A percentile compares a stretch with the other conserved stretches of the same genome.
Conservation (phyloP, 2,888 invertebrate genomes). For the Pristionchus entomophagus region DNA sequence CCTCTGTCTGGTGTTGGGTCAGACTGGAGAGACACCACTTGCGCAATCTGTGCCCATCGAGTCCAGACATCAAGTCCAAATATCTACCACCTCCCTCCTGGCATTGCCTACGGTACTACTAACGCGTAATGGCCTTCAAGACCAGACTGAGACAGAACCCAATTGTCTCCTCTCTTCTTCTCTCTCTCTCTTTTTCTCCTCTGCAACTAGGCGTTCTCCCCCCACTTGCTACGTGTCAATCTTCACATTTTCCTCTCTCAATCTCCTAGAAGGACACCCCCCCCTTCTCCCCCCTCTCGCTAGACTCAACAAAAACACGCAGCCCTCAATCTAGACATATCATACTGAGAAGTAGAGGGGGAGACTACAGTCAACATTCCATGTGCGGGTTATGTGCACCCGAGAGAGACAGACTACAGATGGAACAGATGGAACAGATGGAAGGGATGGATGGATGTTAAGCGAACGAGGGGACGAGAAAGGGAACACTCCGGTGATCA, state of each 20-base stretch:
- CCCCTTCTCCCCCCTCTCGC: neutral
- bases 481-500: neutral
- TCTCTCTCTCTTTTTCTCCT: neutral
- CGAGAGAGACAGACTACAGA: neutral
- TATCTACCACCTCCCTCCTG: too few relatives aligned
- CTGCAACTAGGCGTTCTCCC: too few relatives aligned
- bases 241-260: neutral
- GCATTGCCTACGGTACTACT: too few relatives aligned
- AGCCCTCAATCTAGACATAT: neutral
- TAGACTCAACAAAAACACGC: neutral
- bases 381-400: neutral
- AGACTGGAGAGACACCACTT: too few relatives aligned
- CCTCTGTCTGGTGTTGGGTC: too few relatives aligned
- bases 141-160: too few relatives aligned
- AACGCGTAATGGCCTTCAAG: too few relatives aligned
- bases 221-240: constrained; percentile 19
- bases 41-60: too few relatives aligned
- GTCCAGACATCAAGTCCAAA: too few relatives aligned
- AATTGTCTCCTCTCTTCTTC: neutral
- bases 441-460: neutral
- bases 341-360: neutral
- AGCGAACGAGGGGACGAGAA: neutral
- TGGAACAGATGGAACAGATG: too few relatives aligned
- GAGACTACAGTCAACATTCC: neutral
- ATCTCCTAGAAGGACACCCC: neutral